phyloP scores from a whole-genome alignment of 1,140 invertebrate species.

The Hycleus phaleratus region DNA sequence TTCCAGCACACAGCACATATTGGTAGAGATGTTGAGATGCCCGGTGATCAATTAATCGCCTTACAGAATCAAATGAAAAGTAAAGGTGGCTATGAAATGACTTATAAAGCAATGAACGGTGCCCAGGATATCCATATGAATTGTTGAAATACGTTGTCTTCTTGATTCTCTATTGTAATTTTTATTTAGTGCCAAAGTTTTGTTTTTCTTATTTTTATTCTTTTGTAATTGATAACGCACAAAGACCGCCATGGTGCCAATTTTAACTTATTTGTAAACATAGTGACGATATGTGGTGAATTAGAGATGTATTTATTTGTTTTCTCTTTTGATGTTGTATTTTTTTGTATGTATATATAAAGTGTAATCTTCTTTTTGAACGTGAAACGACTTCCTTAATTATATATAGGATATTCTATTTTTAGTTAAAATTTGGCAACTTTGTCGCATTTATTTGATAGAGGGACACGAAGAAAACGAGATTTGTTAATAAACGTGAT shows the following conservation, averaged over 20 bases:
- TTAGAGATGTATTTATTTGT: too few relatives aligned
- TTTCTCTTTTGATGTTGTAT: too few relatives aligned
- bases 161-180: background rate
- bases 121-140: constrained; percentile 7
- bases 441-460: too few relatives aligned
- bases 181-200: constrained; percentile 31
- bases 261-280: constrained; percentile 9
- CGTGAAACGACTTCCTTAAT: too few relatives aligned
- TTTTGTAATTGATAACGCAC: constrained; percentile 6
- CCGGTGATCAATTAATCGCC: constrained; percentile 52
- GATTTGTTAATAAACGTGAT: too few relatives aligned
- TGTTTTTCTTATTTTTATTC: constrained; percentile 14
- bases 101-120: constrained; percentile 33
- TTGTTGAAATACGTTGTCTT: background rate
- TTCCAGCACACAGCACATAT: constrained; percentile 77
- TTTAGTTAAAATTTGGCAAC: too few relatives aligned
- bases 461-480: too few relatives aligned
- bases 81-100: constrained; percentile 65
- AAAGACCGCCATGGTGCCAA: constrained; percentile 4
- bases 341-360: too few relatives aligned
- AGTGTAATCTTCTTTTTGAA: too few relatives aligned
- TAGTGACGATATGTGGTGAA: background rate
- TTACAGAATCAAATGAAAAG: constrained; percentile 67
- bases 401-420: too few relatives aligned
- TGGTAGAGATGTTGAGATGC: constrained; percentile 63